Evolutionary conservation across 2,797 vertebrate species (phyloP), one percentile per base, ranked within the genome.

Genomic region (Falco concolor): DNA sequence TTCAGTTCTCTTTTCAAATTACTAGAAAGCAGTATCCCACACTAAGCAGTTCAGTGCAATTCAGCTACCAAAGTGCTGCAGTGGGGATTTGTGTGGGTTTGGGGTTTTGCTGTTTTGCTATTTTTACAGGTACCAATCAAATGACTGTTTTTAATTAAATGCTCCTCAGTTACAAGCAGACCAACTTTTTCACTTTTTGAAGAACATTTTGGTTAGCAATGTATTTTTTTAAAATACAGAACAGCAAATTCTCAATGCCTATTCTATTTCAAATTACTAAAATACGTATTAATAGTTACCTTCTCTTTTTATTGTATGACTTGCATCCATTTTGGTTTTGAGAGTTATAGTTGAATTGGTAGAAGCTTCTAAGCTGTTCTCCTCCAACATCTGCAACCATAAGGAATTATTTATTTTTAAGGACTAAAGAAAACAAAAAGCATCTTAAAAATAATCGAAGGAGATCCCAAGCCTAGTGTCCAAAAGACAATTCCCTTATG

Each of bases 331-430:
- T 95, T 98, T 97, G 85, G 97, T 97, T 89, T 98, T 98, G 49
- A 99, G 96, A 25, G 98, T 98, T 79, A 98, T 56, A 79, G 98
- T 98, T 67, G 98, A 99, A 96, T 98, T 98, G 13, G 97, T 95
- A 85, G 95, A 60, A 11, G 34, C 77, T 91, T 96, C 97, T 95
- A 84, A 97, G 96, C 78, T 99, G 96, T 97, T 93, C 96, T 98
- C 98, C 96, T 98, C 44, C 70, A 92, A 69, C 36, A 97, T 21
- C 82, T 96, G 81, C 72, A 78, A 78, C 21, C 92, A 85, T 56
- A 97, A 97, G 64, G 97, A 98, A 73, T 95, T 42, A 42, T 97
- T 96, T 92, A 91, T 96, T 92, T 70, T 97, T 49, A 96, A 82
- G 53, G 93, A 83, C 98, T 99, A 92, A 52, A 92, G 13, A 64